phyloP scores from a whole-genome alignment of 2,888 invertebrate species.

The Drosophila stalkeri region DNA sequence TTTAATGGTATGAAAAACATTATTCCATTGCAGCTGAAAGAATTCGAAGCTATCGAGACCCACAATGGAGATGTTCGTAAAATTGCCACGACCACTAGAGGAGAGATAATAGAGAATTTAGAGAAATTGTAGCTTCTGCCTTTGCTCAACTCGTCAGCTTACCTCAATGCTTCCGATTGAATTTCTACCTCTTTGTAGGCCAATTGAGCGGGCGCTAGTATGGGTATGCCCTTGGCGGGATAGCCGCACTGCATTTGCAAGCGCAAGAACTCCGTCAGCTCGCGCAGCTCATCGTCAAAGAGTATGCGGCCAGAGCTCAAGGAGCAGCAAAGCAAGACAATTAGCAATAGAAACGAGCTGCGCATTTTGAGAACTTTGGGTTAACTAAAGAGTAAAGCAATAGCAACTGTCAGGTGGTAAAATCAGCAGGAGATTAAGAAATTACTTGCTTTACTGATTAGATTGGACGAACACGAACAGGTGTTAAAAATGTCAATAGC shows the following conservation, averaged over 20 bases:
- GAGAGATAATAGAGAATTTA: not conserved
- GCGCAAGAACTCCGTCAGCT: constrained; percentile 77
- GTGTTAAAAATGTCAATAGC: constrained; percentile 34
- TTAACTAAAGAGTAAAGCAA: constrained; percentile 27
- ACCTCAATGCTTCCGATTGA: constrained; percentile 56
- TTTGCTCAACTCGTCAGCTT: constrained; percentile 9
- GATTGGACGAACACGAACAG: constrained; percentile 51
- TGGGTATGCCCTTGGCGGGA: constrained; percentile 70
- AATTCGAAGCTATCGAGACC: constrained; percentile 80
- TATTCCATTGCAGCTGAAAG: constrained; percentile 67
- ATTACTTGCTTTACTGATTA: constrained; percentile 57
- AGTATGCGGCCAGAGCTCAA: constrained; percentile 43
- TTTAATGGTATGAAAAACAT: constrained; percentile 66
- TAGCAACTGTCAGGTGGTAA: not conserved
- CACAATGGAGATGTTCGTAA: constrained; percentile 67
- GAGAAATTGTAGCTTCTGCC: not conserved
- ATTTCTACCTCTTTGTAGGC: constrained; percentile 54
- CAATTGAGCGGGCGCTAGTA: constrained; percentile 76
- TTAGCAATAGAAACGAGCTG: constrained; percentile 32
- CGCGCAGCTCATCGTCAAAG: constrained; percentile 80
- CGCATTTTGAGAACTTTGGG: constrained; percentile 48
- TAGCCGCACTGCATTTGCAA: constrained; percentile 83
- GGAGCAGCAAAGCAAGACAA: constrained; percentile 48
- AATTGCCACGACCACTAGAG: constrained; percentile 65
- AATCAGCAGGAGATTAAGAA: constrained; percentile 37